Evolutionary conservation across 1,140 invertebrate genomes (phyloP), one percentile per base, ranked within the genome.

Genomic region (Pollicipes pollicipes): DNA sequence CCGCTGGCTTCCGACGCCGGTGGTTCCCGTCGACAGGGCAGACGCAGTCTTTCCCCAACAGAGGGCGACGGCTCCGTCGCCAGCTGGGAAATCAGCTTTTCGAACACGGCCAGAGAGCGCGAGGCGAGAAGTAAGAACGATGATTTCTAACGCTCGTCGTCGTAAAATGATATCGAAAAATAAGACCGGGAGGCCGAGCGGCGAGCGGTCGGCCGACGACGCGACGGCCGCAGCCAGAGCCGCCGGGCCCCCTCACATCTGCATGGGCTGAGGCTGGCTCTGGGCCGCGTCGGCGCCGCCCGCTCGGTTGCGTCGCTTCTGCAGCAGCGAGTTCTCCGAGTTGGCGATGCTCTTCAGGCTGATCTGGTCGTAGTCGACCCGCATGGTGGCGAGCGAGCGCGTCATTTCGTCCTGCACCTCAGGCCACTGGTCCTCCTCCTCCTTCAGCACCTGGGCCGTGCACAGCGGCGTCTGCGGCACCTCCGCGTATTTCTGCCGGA

Each of bases 361-460:
- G 66, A 92, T 86, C 82, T 86, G 88, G 79, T 86, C 85, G 70
- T 83, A 83, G 74, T 85, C 84, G 30, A 87, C 82, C 70, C 96
- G 83, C 95, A 98, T 98, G 69, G 93, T 95, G 45, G 94, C 93
- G 63, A 98, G 81, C 0, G 95, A 97, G 71, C 93, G 87, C 0
- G 90, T 96, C 93, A 98, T 97, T 83, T 98, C 95, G 80, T 98
- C 95, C 84, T 98, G 91, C 26, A 98, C 93, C 78, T 98, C 95
- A 3, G 90, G 88, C 95, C 95, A 98, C 32, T 88, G 85, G 71
- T 95, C 93, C 73, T 90, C 89, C 68, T 91, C 88, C 81, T 98
- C 95, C 71, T 88, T 87, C 28, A 97, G 81, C 75, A 97, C 87
- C 70, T 88, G 83, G 30, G 90, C 86, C 2, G 94, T 96, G 79